Percentiles rank a stretch among this genome's conserved stretches.
These are phyloP conservation scores for Holcopasites calliopsidis DNA, from an alignment of 1,140 invertebrate genomes.

Conservation along the genomic window DNA sequence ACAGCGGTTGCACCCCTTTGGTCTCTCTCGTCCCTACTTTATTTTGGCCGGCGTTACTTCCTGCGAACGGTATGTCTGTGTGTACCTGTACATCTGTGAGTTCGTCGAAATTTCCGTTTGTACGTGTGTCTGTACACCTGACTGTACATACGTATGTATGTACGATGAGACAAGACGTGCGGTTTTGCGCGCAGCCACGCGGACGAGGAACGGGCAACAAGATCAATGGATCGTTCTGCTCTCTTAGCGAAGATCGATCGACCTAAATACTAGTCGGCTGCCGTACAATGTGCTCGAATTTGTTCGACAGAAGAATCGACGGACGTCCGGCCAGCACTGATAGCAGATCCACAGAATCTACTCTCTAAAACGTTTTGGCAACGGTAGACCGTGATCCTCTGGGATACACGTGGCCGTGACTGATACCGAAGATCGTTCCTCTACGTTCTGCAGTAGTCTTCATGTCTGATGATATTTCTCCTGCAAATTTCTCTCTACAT, in stretches of 20 bases:
- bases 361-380: not conserved
- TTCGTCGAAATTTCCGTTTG: no score
- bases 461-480: not conserved
- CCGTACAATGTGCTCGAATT: constrained; percentile 40
- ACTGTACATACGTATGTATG: not conserved
- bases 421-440: constrained; percentile 13
- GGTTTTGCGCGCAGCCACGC: constrained; percentile 38
- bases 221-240: constrained; percentile 41
- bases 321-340: not conserved
- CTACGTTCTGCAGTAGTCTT: not conserved
- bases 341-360: no score
- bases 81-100: no score
- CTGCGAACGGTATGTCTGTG: constrained; percentile 26
- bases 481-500: not conserved
- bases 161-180: constrained; percentile 24
- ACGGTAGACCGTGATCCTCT: constrained; percentile 1
- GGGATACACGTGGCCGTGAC: constrained; percentile 18
- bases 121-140: not conserved
- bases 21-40: constrained; percentile 54
- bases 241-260: constrained; percentile 38
- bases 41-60: constrained; percentile 69
- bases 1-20: constrained; percentile 11
- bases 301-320: constrained; percentile 19
- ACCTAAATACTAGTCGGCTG: constrained; percentile 13
- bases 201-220: constrained; percentile 34